phyloP scores from a whole-genome alignment of 2,797 vertebrate genomes.

The Megaceryle alcyon region DNA sequence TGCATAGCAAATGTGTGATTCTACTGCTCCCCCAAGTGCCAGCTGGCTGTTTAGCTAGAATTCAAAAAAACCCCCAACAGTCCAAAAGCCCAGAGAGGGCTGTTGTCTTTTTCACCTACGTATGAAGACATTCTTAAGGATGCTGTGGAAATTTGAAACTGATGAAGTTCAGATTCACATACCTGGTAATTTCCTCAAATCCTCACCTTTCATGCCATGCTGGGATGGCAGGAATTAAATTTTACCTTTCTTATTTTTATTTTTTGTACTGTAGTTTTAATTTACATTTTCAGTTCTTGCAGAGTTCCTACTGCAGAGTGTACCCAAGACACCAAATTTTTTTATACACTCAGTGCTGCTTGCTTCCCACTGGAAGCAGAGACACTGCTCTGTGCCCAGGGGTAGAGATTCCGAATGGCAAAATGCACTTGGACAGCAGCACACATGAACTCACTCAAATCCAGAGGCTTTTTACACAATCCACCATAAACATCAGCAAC shows the following conservation, averaged over 20 bases:
- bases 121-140: background rate
- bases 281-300: background rate
- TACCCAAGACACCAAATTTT: background rate
- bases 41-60: background rate
- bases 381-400: accelerated
- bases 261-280: background rate
- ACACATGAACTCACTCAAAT: background rate
- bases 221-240: background rate
- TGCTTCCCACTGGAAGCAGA: background rate
- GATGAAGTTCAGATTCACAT: background rate
- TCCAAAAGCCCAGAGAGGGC: background rate
- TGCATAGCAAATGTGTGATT: background rate
- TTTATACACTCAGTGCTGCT: background rate
- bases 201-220: background rate
- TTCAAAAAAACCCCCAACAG: background rate
- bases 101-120: background rate
- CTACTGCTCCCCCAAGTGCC: background rate
- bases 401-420: background rate
- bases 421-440: background rate
- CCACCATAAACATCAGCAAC: background rate
- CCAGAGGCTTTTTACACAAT: background rate
- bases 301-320: background rate
- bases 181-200: background rate
- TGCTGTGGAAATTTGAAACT: background rate
- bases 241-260: background rate